phyloP scores from a whole-genome alignment of 1,140 invertebrate genomes.

The Drosophila ercepeae region DNA sequence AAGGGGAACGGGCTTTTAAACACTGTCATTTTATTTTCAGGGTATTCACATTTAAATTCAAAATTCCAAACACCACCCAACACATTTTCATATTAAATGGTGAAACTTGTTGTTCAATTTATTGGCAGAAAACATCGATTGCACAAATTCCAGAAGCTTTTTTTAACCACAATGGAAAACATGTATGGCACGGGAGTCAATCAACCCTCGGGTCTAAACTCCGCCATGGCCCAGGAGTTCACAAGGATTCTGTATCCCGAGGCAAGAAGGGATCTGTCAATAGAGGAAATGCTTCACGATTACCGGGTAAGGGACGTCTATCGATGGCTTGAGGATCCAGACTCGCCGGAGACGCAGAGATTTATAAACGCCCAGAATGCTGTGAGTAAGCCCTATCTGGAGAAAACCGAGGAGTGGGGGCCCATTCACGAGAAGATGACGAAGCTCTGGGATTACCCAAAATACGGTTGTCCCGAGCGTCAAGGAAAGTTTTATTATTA shows the following conservation, averaged over 20 bases:
- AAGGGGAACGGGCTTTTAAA: not conserved
- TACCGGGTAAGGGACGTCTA: constrained; percentile 95
- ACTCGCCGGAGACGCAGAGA: constrained; percentile 94
- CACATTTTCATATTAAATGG: not conserved
- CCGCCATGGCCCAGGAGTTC: not conserved
- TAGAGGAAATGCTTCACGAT: constrained; percentile 92
- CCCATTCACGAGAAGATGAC: constrained; percentile 91
- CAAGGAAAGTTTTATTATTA: constrained; percentile 95
- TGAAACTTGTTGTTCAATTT: constrained; percentile 1
- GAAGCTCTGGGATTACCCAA: constrained; percentile 97
- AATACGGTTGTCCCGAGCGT: constrained; percentile 94
- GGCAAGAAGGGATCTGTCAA: constrained; percentile 89
- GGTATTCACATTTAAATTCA: not conserved
- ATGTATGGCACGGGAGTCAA: not conserved
- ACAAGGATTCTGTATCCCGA: constrained; percentile 87
- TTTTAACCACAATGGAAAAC: not conserved
- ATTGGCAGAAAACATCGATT: not conserved
- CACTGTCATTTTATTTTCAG: not conserved
- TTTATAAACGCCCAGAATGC: constrained; percentile 97
- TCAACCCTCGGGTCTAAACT: not conserved
- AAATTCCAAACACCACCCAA: not conserved
- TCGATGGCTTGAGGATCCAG: constrained; percentile 98
- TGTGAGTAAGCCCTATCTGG: constrained; percentile 94
- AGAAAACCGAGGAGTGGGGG: constrained; percentile 89
- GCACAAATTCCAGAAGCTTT: not conserved